Evolutionary conservation across 2,113 vertebrate species (phyloP).

Genomic region (Bostrychus sinensis): DNA sequence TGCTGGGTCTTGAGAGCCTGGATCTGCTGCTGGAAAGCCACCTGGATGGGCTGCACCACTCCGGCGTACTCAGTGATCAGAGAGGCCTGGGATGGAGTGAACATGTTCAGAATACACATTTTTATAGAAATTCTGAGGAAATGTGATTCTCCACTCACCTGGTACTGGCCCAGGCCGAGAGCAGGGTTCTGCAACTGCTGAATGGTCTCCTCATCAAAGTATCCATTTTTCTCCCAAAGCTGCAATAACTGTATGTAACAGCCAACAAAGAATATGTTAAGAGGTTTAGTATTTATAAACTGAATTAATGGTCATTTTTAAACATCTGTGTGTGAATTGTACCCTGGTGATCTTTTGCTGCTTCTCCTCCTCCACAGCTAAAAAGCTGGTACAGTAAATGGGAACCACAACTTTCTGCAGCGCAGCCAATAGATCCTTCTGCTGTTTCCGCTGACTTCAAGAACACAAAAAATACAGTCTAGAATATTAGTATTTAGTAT

Average conservation of each 20-base stretch:
- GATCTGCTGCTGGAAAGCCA: constrained; percentile 97
- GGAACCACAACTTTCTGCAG: constrained; percentile 98
- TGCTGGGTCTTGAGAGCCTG: constrained; percentile 93
- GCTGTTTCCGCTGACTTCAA: constrained; percentile 93
- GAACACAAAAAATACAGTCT: neutral
- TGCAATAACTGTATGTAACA: constrained; percentile 92
- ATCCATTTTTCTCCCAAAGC: constrained; percentile 98
- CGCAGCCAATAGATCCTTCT: constrained; percentile 92
- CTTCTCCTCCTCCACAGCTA: constrained; percentile 97
- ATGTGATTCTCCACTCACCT: constrained; percentile 75
- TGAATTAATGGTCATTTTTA: neutral
- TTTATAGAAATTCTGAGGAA: neutral
- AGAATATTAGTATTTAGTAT: too few relatives aligned
- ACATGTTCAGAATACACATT: neutral
- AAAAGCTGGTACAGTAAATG: constrained; percentile 97
- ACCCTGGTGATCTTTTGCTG: constrained; percentile 98
- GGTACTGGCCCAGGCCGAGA: constrained; percentile 95
- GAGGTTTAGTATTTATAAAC: neutral
- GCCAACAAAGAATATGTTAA: too few relatives aligned
- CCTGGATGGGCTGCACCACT: constrained; percentile 91
- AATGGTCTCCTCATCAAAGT: constrained; percentile 96
- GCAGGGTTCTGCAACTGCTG: constrained; percentile 96
- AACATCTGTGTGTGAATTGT: neutral
- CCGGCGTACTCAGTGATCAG: constrained; percentile 90
- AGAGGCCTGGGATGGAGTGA: constrained; percentile 81